phyloP scores from a whole-genome alignment of 2,797 vertebrate species.

The Coilia nasus region DNA sequence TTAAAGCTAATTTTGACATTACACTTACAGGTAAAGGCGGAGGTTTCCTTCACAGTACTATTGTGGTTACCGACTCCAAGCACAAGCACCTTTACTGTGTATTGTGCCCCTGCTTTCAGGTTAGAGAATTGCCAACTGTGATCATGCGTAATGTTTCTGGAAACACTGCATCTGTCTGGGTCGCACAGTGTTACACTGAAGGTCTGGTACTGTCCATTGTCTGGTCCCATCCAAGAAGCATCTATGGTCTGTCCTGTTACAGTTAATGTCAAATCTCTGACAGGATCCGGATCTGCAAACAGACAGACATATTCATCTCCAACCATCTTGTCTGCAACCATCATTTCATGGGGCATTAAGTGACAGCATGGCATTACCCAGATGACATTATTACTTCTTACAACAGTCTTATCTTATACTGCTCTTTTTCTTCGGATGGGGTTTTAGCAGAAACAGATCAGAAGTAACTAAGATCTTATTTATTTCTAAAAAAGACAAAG shows the following conservation, averaged over 20 bases:
- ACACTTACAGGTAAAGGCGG: slow-evolving; percentile 62
- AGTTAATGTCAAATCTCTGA: neutral
- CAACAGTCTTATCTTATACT: too few relatives aligned
- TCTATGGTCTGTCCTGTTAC: accelerated
- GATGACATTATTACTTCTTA: too few relatives aligned
- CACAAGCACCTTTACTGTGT: slow-evolving; percentile 51
- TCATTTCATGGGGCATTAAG: neutral
- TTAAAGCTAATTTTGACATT: neutral
- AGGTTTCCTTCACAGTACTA: accelerated
- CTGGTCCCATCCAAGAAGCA: accelerated
- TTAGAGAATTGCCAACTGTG: accelerated
- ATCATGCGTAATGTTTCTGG: accelerated
- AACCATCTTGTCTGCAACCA: neutral
- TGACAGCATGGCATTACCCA: too few relatives aligned
- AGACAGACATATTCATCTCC: neutral
- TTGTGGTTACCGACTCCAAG: accelerated
- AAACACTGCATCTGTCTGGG: accelerated
- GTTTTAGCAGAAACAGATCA: too few relatives aligned
- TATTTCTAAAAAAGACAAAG: too few relatives aligned
- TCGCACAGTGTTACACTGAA: accelerated
- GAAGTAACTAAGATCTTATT: too few relatives aligned
- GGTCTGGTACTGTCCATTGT: accelerated
- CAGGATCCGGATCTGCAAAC: slow-evolving; percentile 49
- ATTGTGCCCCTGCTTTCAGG: slow-evolving; percentile 35
- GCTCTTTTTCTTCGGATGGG: too few relatives aligned